These are phyloP conservation scores for Sakesphorus luctuosus DNA, from an alignment of 2,113 vertebrate genomes.

Conservation along the genomic window DNA sequence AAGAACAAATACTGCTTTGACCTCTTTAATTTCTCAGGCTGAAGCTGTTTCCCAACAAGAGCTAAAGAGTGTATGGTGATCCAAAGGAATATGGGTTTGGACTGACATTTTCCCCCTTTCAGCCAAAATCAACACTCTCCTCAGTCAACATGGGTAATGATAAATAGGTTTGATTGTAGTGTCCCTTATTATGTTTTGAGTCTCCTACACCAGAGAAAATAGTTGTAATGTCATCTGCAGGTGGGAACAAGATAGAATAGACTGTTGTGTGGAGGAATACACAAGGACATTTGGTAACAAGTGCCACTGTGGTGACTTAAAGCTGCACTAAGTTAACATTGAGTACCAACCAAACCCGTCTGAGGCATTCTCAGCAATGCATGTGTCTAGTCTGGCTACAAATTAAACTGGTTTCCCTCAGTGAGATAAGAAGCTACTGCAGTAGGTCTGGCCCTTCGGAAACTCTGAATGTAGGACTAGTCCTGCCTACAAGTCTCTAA, in stretches of 20 bases:
- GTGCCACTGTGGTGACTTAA: neutral
- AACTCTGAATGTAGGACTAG: neutral
- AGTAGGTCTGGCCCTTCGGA: neutral
- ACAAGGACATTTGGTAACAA: neutral
- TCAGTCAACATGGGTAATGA: neutral
- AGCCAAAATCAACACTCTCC: neutral
- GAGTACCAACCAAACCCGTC: neutral
- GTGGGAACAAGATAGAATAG: neutral
- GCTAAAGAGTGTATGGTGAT: conserved; percentile 86
- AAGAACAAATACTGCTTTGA: conserved; percentile 92
- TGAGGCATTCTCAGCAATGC: neutral
- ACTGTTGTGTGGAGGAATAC: neutral
- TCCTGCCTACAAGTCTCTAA: neutral
- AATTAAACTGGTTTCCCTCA: neutral
- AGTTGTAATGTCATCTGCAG: neutral
- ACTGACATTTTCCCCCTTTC: conserved; percentile 20
- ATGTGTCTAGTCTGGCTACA: neutral
- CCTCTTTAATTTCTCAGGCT: conserved; percentile 78
- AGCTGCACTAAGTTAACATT: neutral
- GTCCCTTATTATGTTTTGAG: neutral
- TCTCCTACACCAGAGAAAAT: neutral
- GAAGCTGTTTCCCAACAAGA: conserved; percentile 78
- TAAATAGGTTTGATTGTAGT: neutral
- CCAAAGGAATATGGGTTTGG: conserved; percentile 87
- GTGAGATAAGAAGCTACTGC: neutral